A percentile compares a stretch with the other conserved stretches of the same genome.
Evolutionary conservation across 2,113 vertebrate species (phyloP).

Genomic region (Rhinopomastus cyanomelas): DNA sequence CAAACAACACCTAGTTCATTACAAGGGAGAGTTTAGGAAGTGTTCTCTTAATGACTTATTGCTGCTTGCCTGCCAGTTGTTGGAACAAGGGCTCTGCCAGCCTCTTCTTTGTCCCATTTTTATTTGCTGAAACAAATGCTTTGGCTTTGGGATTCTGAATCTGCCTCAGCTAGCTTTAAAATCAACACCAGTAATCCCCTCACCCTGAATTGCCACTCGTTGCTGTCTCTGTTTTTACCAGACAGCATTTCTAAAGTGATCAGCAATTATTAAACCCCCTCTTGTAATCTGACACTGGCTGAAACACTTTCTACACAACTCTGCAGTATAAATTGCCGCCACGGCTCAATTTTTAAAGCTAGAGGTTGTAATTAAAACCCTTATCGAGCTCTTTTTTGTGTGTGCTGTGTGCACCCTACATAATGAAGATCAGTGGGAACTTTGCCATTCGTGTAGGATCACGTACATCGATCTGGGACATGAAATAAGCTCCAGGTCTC

Average conservation of each 20-base stretch:
- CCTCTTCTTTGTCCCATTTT: constrained; percentile 5
- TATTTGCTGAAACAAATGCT: constrained; percentile 24
- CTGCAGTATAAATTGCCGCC: neutral
- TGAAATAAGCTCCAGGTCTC: neutral
- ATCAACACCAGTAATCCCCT: constrained; percentile 26
- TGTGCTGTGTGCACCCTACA: neutral
- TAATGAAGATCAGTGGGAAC: neutral
- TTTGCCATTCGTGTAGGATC: neutral
- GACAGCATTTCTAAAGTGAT: constrained; percentile 21
- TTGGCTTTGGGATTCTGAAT: neutral
- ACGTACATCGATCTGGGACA: rapidly evolving
- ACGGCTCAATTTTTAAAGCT: neutral
- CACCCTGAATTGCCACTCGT: neutral
- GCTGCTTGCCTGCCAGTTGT: constrained; percentile 27
- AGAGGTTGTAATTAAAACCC: neutral
- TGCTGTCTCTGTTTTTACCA: neutral
- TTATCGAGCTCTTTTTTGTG: neutral
- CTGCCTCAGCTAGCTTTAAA: constrained; percentile 11
- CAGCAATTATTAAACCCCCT: constrained; percentile 22
- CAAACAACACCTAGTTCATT: constrained; percentile 40
- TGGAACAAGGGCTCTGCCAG: neutral
- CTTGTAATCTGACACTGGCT: neutral
- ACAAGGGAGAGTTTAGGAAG: constrained; percentile 25
- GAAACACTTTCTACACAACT: neutral
- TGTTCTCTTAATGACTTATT: constrained; percentile 22